phyloP scores from a whole-genome alignment of 1,140 invertebrate species.

The Dinothrombium tinctorium region DNA sequence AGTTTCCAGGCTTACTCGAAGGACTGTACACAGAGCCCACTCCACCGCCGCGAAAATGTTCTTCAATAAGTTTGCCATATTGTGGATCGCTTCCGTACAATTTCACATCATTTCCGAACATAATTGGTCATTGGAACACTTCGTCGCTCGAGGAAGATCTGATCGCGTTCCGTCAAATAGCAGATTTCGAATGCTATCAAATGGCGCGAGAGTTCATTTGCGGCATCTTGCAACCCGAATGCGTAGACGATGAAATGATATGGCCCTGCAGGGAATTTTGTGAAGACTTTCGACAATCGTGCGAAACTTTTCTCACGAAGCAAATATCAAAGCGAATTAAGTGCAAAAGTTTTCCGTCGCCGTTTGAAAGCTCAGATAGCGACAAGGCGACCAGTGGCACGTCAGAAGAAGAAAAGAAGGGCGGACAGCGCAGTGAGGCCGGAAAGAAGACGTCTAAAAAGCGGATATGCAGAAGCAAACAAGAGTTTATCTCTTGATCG shows the following conservation, averaged over 20 bases:
- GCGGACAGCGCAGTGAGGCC: too few relatives aligned
- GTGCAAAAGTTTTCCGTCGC: conserved; percentile 46
- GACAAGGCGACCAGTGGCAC: too few relatives aligned
- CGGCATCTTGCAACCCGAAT: conserved; percentile 51
- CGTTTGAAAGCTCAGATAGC: too few relatives aligned
- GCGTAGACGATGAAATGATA: conserved; percentile 31
- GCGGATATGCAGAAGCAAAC: too few relatives aligned
- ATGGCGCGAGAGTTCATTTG: conserved; percentile 63
- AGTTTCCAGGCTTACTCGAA: conserved; percentile 16
- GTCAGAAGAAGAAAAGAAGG: too few relatives aligned
- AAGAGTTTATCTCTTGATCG: too few relatives aligned
- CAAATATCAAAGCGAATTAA: conserved; percentile 41
- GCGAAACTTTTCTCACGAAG: conserved; percentile 41
- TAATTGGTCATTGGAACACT: conserved; percentile 35
- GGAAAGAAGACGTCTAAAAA: too few relatives aligned
- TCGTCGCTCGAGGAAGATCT: conserved; percentile 44
- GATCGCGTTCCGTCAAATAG: conserved; percentile 49
- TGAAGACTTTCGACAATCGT: conserved; percentile 53
- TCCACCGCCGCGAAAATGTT: conserved; percentile 36
- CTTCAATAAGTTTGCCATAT: conserved; percentile 35
- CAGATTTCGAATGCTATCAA: conserved; percentile 63
- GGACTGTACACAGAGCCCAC: conserved; percentile 26
- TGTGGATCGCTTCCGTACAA: conserved; percentile 42
- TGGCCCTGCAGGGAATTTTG: conserved; percentile 60
- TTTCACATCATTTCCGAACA: conserved; percentile 54